Evolutionary conservation across 1,140 invertebrate species (phyloP), one percentile per base, ranked within the genome.

Genomic region (Nephotettix cincticeps): DNA sequence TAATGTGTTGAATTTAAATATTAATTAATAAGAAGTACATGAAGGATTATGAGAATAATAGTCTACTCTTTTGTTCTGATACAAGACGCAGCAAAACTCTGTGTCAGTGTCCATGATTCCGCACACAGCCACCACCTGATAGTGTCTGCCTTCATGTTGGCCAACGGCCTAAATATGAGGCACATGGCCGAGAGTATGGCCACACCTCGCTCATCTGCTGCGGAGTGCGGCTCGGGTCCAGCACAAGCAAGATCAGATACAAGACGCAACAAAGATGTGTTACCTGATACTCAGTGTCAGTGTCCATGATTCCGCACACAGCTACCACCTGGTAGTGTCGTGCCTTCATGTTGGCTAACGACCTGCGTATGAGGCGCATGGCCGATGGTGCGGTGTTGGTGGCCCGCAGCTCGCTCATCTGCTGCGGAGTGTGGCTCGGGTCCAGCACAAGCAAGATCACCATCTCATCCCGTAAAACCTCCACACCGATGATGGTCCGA

Each of bases 241-340:
- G 83, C n/a, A 96, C 88, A 70, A 96, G 77, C 68, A 95, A 84
- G 14, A 89, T 88, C 73, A 90, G n/a, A n/a, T n/a, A n/a, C n/a
- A n/a, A n/a, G n/a, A n/a, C n/a, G n/a, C n/a, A n/a, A n/a, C n/a
- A n/a, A n/a, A n/a, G n/a, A n/a, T n/a, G n/a, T n/a, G 36, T n/a
- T 61, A 91, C 90, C 84, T 92, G 88, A 80, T 90, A 93, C 78
- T 94, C 91, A 56, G 84, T 77, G 71, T 95, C 92, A 56, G 82
- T 84, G 73, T 88, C 85, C 77, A 95, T 89, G 27, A 90, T 86
- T 0, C 93, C 93, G 69, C 84, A 82, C 61, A 95, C 88, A 69
- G 89, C 89, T 3, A 95, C 91, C 71, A 95, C 87, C 82, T 96
- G 94, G 82, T 95, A 96, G 80, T 95, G 93, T 58, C 87, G 86